phyloP scores from a whole-genome alignment of 1,140 invertebrate species.

The Thaumatotibia leucotreta region DNA sequence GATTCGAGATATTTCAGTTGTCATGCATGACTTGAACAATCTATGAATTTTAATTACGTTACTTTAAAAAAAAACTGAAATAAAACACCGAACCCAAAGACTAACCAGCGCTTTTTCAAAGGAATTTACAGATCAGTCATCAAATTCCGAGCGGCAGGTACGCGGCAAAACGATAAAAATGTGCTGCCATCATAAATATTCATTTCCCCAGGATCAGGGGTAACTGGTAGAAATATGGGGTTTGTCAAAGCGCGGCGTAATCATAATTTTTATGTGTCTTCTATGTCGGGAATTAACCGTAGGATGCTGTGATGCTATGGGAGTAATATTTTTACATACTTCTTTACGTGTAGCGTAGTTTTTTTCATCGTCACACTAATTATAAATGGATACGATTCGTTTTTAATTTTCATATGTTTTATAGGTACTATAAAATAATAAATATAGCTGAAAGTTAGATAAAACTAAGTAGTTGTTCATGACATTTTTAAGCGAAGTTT shows the following conservation, averaged over 20 bases:
- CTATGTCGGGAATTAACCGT: not conserved
- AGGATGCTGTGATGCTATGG: not conserved
- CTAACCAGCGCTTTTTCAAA: not conserved
- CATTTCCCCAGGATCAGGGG: conserved; percentile 39
- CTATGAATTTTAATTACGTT: too few species aligned
- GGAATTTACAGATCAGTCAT: conserved; percentile 16
- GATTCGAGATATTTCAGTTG: too few species aligned
- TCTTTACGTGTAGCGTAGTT: too few species aligned
- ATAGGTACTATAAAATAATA: too few species aligned
- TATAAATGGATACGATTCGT: too few species aligned
- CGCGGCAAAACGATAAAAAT: conserved; percentile 55
- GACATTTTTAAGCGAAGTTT: too few species aligned
- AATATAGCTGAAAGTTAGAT: too few species aligned
- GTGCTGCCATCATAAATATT: conserved; percentile 59
- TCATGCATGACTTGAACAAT: too few species aligned
- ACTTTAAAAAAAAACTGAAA: too few species aligned
- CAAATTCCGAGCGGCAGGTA: conserved; percentile 42
- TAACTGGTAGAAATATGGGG: conserved; percentile 57
- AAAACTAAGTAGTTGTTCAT: too few species aligned
- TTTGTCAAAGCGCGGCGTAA: conserved; percentile 55
- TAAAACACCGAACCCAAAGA: not conserved
- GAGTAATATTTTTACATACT: not conserved
- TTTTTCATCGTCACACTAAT: too few species aligned
- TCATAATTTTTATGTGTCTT: conserved; percentile 61
- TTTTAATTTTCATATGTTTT: too few species aligned